A percentile compares a stretch with the other conserved stretches of the same genome.
Evolutionary conservation across 2,888 invertebrate species (phyloP).

Genomic region (Caenorhabditis becei): DNA sequence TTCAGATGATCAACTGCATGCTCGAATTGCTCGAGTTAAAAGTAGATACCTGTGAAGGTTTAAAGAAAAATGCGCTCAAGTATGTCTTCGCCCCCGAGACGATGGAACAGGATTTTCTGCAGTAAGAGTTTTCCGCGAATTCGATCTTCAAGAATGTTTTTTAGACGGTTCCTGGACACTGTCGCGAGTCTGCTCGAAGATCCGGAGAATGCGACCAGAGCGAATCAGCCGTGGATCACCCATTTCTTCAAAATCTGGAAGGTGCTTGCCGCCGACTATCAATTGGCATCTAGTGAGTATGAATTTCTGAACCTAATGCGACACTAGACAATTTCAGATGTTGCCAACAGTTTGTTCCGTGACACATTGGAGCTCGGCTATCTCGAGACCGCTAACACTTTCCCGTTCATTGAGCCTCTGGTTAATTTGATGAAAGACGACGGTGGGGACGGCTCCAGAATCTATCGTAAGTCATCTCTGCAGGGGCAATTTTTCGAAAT

Average conservation of each 20-base stretch:
- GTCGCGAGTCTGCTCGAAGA: conserved; percentile 54
- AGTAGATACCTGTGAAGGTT: neutral
- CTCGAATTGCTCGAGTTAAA: conserved; percentile 30
- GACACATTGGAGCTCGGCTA: conserved; percentile 61
- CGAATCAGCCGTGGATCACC: conserved; percentile 23
- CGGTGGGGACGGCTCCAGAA: neutral
- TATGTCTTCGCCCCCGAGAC: conserved; percentile 29
- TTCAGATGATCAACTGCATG: conserved; percentile 39
- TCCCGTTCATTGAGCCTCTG: conserved; percentile 72
- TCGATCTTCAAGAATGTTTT: neutral
- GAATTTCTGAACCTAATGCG: neutral
- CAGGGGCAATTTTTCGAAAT: neutral
- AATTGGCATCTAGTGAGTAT: conserved; percentile 14
- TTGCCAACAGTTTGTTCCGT: conserved; percentile 61
- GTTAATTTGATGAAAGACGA: conserved; percentile 43
- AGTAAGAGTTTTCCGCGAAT: conserved; percentile 1
- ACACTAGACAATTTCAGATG: conserved; percentile 39
- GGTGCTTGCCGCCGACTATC: conserved; percentile 17
- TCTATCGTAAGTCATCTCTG: conserved; percentile 14
- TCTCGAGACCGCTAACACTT: conserved; percentile 41
- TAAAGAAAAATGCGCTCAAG: conserved; percentile 6
- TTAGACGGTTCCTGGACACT: conserved; percentile 50
- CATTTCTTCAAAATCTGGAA: conserved; percentile 34
- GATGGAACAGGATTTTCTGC: conserved; percentile 31
- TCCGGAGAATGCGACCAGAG: conserved; percentile 31